phyloP scores from a whole-genome alignment of 2,797 vertebrate species.

The Chelon labrosus region DNA sequence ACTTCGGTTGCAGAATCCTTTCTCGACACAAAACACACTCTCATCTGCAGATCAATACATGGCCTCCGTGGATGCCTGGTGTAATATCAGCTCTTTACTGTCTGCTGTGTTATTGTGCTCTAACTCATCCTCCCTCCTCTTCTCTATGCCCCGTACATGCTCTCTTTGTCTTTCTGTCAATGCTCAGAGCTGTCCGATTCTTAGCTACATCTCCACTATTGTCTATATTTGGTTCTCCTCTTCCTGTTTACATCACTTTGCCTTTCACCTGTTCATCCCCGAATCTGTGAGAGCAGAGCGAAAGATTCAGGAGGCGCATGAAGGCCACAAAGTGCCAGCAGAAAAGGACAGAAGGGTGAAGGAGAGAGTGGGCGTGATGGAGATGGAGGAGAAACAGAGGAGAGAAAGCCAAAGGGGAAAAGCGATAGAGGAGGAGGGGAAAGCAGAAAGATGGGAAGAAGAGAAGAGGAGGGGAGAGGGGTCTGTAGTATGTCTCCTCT shows the following conservation, averaged over 20 bases:
- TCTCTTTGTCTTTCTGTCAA: slow-evolving; percentile 61
- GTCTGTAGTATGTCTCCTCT: slow-evolving; percentile 81
- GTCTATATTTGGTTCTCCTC: slow-evolving; percentile 9
- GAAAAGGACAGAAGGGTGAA: slow-evolving; percentile 42
- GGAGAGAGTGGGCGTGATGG: slow-evolving; percentile 47
- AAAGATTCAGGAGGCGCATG: slow-evolving; percentile 43
- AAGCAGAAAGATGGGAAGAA: slow-evolving; percentile 39
- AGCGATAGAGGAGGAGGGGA: slow-evolving; percentile 7
- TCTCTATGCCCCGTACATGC: slow-evolving; percentile 57
- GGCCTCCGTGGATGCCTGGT: slow-evolving; percentile 81
- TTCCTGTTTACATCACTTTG: slow-evolving; percentile 29
- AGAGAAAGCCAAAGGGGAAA: slow-evolving; percentile 14
- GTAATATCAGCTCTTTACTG: slow-evolving; percentile 86
- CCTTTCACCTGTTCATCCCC: background rate
- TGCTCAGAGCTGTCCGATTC: slow-evolving; percentile 37
- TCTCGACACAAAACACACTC: slow-evolving; percentile 30
- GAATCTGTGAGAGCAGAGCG: slow-evolving; percentile 4
- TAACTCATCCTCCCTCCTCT: slow-evolving; percentile 81
- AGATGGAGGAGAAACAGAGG: slow-evolving; percentile 34
- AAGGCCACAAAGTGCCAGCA: slow-evolving; percentile 35
- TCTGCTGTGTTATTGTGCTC: slow-evolving; percentile 83
- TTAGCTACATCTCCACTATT: slow-evolving; percentile 32
- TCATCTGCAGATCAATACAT: slow-evolving; percentile 78
- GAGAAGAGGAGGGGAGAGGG: slow-evolving; percentile 28
- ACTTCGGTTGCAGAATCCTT: slow-evolving; percentile 22